Evolutionary conservation across 1,140 invertebrate genomes (phyloP).

Genomic region (Zaprionus lachaisei): DNA sequence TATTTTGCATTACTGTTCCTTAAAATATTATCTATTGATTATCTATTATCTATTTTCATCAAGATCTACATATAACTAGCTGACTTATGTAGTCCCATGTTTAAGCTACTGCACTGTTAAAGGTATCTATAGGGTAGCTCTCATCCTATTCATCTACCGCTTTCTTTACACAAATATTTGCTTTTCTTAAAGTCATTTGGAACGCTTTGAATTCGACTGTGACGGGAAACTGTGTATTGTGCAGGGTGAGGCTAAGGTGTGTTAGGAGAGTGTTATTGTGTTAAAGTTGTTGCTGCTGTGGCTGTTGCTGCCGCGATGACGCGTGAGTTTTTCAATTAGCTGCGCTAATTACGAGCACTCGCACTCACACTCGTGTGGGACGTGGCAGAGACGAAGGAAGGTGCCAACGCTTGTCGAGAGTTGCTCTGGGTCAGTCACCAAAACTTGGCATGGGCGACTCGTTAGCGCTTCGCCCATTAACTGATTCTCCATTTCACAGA

Average conservation of each 20-base stretch:
- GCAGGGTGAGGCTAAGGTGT: neutral
- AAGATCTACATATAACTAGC: neutral
- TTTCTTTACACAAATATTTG: constrained; percentile 2
- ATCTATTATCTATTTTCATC: neutral
- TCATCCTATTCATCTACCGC: neutral
- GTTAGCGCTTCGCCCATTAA: constrained; percentile 34
- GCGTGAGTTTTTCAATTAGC: constrained; percentile 66
- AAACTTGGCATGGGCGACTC: constrained; percentile 49
- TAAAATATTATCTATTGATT: neutral
- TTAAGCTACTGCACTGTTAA: neutral
- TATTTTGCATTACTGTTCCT: neutral
- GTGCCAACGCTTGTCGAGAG: neutral
- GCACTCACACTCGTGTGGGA: constrained; percentile 13
- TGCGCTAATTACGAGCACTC: constrained; percentile 61
- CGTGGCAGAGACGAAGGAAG: constrained; percentile 7
- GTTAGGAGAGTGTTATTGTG: neutral
- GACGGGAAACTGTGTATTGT: constrained; percentile 4
- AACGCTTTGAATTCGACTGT: constrained; percentile 10
- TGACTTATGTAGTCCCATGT: neutral
- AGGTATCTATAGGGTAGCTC: neutral
- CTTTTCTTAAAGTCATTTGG: constrained; percentile 7
- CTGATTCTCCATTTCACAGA: constrained; percentile 20
- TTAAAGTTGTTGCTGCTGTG: constrained; percentile 1
- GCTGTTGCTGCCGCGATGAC: constrained; percentile 13
- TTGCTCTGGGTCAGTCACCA: constrained; percentile 40